These are phyloP conservation scores for Vidua macroura DNA, from an alignment of 2,113 vertebrate species.

Conservation along the genomic window DNA sequence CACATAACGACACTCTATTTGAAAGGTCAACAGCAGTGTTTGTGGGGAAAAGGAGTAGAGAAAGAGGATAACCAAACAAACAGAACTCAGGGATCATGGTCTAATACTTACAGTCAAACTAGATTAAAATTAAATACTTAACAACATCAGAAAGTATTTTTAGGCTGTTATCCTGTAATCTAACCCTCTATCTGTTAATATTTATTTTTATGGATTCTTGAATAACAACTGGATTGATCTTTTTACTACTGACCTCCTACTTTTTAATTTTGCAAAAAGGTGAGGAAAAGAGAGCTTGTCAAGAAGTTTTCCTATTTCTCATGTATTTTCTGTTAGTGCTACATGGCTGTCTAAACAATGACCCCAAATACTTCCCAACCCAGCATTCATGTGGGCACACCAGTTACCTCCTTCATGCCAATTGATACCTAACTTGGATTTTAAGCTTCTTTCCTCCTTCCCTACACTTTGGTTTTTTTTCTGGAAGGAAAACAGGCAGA, in stretches of 20 bases:
- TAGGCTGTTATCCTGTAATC: not conserved
- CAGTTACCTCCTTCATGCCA: not conserved
- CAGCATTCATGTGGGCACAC: fast-evolving
- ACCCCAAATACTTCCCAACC: not conserved
- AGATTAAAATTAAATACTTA: not conserved
- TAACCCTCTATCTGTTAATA: not conserved
- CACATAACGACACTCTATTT: not conserved
- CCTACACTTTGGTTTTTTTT: not conserved
- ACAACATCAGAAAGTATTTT: not conserved
- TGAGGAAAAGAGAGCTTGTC: not conserved
- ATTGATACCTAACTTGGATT: not conserved
- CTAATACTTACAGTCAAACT: not conserved
- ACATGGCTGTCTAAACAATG: not conserved
- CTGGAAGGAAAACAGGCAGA: not conserved
- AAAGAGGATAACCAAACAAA: not conserved
- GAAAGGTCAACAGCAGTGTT: not conserved
- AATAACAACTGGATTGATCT: not conserved
- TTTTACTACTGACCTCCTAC: not conserved
- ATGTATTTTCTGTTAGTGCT: not conserved
- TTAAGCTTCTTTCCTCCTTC: not conserved
- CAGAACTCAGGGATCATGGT: not conserved
- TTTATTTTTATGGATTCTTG: not conserved
- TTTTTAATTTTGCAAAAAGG: not conserved
- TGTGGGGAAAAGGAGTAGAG: not conserved
- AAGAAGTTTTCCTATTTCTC: not conserved